Evolutionary conservation across 2,113 vertebrate species (phyloP).

Genomic region (Albula goreensis): DNA sequence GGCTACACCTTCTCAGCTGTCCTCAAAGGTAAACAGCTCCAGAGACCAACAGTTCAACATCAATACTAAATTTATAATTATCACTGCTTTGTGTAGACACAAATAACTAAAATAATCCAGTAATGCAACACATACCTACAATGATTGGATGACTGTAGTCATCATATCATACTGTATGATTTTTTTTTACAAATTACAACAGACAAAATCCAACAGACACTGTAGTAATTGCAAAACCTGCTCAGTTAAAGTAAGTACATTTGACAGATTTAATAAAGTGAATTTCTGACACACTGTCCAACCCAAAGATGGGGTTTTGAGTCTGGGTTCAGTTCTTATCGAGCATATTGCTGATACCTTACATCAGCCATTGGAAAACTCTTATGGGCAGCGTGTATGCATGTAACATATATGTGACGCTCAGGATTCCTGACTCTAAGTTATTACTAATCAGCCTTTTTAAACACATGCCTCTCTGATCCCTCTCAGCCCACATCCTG

Average conservation of each 20-base stretch:
- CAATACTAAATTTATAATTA: not conserved
- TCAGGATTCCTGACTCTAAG: not conserved
- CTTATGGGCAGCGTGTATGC: too few species aligned
- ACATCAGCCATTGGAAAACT: not conserved
- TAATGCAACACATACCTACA: not conserved
- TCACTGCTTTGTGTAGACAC: not conserved
- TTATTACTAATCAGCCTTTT: conserved; percentile 1
- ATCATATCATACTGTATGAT: too few species aligned
- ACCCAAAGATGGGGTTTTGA: not conserved
- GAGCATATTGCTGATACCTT: not conserved
- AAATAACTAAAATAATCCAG: not conserved
- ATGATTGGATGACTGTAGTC: not conserved
- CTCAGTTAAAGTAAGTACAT: too few species aligned
- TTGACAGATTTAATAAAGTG: not conserved
- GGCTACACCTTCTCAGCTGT: too few species aligned
- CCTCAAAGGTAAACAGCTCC: too few species aligned
- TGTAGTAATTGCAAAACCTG: not conserved
- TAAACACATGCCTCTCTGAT: conserved; percentile 3
- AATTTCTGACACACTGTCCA: not conserved
- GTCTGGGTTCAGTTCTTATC: not conserved
- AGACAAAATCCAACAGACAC: not conserved
- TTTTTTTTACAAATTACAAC: not conserved
- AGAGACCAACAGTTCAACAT: too few species aligned
- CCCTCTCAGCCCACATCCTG: not conserved
- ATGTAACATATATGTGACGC: not conserved